A percentile compares a stretch with the other conserved stretches of the same genome.
Evolutionary conservation across 2,888 invertebrate species (phyloP).

Genomic region (Diploptera punctata): DNA sequence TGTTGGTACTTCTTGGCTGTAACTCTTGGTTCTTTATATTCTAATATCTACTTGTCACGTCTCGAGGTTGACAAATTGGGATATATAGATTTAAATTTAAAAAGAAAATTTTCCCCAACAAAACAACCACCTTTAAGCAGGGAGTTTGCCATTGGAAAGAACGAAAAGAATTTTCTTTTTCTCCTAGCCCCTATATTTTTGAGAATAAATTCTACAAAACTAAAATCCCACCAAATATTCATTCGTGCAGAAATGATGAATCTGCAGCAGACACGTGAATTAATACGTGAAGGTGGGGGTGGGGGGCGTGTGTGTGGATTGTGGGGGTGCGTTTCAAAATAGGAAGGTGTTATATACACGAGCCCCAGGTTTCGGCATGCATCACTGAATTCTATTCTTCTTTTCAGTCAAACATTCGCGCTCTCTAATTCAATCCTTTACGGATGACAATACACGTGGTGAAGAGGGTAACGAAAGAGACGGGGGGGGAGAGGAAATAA

Average conservation of each 20-base stretch:
- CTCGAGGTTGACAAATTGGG: not conserved
- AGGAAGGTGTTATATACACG: slow-evolving; percentile 13
- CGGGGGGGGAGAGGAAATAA: too few relatives aligned
- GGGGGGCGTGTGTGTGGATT: too few relatives aligned
- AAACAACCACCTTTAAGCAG: not conserved
- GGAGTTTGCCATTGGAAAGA: too few relatives aligned
- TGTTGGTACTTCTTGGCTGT: too few relatives aligned
- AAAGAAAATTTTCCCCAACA: not conserved
- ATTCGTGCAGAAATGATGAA: slow-evolving; percentile 9
- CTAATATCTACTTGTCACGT: too few relatives aligned
- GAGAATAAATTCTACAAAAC: too few relatives aligned
- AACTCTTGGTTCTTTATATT: too few relatives aligned
- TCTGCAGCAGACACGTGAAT: not conserved
- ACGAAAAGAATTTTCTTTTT: too few relatives aligned
- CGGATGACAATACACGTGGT: not conserved
- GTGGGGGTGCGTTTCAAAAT: too few relatives aligned
- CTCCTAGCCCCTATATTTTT: too few relatives aligned
- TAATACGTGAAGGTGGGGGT: not conserved
- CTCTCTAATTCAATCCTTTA: slow-evolving; percentile 5
- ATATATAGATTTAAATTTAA: slow-evolving; percentile 12
- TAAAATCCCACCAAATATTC: not conserved
- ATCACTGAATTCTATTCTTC: slow-evolving; percentile 8
- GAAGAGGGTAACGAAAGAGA: not conserved
- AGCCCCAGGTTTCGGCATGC: not conserved
- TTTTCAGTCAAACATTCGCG: slow-evolving; percentile 3